These are phyloP conservation scores for Rhopalosiphum maidis DNA, from an alignment of 1,140 invertebrate species.

Conservation along the genomic window DNA sequence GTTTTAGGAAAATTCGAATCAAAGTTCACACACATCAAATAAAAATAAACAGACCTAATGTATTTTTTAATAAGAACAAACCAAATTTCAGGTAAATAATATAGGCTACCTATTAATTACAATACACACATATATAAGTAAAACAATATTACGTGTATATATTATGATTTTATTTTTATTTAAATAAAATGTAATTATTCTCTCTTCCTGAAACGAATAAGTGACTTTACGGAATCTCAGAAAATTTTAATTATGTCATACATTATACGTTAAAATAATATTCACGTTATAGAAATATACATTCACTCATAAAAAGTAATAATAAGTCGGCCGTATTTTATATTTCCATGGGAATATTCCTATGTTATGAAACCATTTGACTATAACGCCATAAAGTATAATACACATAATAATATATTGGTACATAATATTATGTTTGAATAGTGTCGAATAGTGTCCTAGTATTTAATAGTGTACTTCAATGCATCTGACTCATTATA, in stretches of 20 bases:
- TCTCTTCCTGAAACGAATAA: not conserved
- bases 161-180: not conserved
- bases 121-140: not conserved
- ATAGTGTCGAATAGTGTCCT: not conserved
- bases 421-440: not conserved
- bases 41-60: not conserved
- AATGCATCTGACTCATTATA: not conserved
- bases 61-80: not conserved
- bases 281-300: not conserved
- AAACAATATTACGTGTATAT: not conserved
- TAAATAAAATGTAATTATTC: not conserved
- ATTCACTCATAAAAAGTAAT: conserved; percentile 3
- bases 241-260: conserved; percentile 21
- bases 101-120: not conserved
- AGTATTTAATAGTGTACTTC: not conserved
- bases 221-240: not conserved
- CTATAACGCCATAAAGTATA: not conserved
- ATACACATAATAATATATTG: not conserved
- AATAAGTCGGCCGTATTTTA: not conserved
- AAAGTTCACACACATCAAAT: not conserved
- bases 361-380: conserved; percentile 27
- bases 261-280: not conserved
- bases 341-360: not conserved
- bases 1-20: not conserved
- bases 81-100: not conserved